Percentiles rank a stretch among this genome's conserved stretches.
phyloP scores from a whole-genome alignment of 2,797 vertebrate species.

The Chrosomus eos region DNA sequence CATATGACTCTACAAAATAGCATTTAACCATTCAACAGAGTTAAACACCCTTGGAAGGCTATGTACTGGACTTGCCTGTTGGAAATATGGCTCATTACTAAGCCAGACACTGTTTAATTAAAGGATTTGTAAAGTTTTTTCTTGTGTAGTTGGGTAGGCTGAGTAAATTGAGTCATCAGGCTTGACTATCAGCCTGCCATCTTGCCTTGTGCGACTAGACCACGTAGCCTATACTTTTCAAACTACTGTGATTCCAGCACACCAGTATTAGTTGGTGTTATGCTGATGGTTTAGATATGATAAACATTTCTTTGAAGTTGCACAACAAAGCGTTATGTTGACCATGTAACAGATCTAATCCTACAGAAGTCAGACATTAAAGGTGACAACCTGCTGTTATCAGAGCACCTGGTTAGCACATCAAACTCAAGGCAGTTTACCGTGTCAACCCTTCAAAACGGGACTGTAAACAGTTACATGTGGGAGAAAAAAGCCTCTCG shows the following conservation, averaged over 20 bases:
- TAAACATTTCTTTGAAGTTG: background rate
- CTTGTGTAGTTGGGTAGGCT: background rate
- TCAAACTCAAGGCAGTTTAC: background rate
- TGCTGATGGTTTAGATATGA: background rate
- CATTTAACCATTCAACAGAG: background rate
- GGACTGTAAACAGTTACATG: background rate
- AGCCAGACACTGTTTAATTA: background rate
- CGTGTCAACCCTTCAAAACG: background rate
- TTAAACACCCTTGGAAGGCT: background rate
- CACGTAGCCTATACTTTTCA: constrained; percentile 23
- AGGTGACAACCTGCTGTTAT: constrained; percentile 21
- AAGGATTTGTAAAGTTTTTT: background rate
- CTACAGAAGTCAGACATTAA: constrained; percentile 10
- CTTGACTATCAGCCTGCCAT: constrained; percentile 33
- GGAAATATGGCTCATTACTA: background rate
- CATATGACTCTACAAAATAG: background rate
- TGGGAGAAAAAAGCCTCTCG: background rate
- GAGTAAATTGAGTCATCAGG: constrained; percentile 27
- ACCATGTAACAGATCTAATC: background rate
- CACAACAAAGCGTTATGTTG: background rate
- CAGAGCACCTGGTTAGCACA: constrained; percentile 7
- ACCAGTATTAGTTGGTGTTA: background rate
- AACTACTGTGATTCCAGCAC: background rate
- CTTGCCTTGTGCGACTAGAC: constrained; percentile 22
- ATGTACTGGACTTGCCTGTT: background rate